Evolutionary conservation across 2,797 vertebrate genomes (phyloP).

Genomic region (Aselliscus stoliczkanus): DNA sequence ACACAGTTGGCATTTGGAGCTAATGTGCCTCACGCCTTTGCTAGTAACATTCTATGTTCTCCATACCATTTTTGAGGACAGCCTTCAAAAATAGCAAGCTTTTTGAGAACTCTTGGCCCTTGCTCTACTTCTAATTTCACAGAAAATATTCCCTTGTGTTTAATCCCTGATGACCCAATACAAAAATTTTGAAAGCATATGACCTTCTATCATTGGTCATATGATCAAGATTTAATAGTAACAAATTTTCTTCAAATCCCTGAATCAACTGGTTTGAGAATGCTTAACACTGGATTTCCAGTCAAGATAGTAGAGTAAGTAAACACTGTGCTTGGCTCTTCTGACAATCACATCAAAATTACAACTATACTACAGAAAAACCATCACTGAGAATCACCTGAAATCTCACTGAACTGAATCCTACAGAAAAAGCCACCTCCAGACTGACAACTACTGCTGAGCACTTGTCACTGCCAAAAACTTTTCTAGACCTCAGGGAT

Average conservation of each 20-base stretch:
- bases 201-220: neutral
- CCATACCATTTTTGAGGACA: neutral
- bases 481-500: neutral
- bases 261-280: slow-evolving; percentile 29
- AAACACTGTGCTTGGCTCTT: too few species aligned
- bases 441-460: neutral
- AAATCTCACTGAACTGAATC: too few species aligned
- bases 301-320: too few species aligned
- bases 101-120: neutral
- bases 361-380: too few species aligned
- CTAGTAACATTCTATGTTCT: neutral
- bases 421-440: too few species aligned
- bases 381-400: too few species aligned
- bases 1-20: neutral
- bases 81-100: neutral
- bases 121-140: neutral
- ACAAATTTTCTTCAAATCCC: neutral
- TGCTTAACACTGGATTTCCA: too few species aligned
- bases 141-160: neutral
- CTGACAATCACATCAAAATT: too few species aligned
- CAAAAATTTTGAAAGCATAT: neutral
- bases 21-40: neutral
- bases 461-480: neutral
- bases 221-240: neutral
- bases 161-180: neutral